Base-by-base conservation (phyloP, 2,113 vertebrate genomes). In the Hirundichthys speculiger region DNA sequence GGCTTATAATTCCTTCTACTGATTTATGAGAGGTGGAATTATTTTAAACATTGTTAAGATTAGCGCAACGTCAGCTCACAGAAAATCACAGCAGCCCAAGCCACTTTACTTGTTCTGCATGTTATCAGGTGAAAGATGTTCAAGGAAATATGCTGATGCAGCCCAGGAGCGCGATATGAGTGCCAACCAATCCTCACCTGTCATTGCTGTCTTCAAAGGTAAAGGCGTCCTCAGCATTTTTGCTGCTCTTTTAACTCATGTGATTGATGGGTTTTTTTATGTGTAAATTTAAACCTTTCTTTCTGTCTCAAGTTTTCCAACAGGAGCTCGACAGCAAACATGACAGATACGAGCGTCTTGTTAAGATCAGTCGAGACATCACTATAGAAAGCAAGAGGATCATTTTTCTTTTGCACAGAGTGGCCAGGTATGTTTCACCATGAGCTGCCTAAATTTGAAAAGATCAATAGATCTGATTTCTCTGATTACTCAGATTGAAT, bases 351-450 rank as follows among this genome's bases (percentile, higher is more conserved):
- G 97, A 99, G 67, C 93, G 96, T 9, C 94, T 99, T 1, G 95
- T 99, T 42, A 99, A 99, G 87, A 92, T 98, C 73, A 97, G 96
- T 72, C 94, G 97, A 22, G 98, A 99, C 60, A 87, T 99, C 84
- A 99, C 98, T 12, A 98, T 99, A 0, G 98, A 99, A 83, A 99
- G 96, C 92, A 99, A 98, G 87, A 94, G 97, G 80, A 96, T 94
- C 0, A 99, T 99, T 82, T 99, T 99, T 77, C 94, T 99, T 57
- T 90, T 99, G 39, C 98, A 98, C 66, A 94, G 97, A 89, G 95
- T 97, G 61, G 96, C 92, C 64, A 98, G 94, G 97, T 98, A 73
- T 41, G 1, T 3, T 59, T 38, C 27, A 18, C n/a, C 2, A 9
- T n/a, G n/a, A 45, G n/a, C 43, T 19, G 43, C 10, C 11, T 10